Percentiles rank a stretch among this genome's conserved stretches.
Evolutionary conservation across 2,113 vertebrate genomes (phyloP).

Genomic region (Syngnathus scovelli): DNA sequence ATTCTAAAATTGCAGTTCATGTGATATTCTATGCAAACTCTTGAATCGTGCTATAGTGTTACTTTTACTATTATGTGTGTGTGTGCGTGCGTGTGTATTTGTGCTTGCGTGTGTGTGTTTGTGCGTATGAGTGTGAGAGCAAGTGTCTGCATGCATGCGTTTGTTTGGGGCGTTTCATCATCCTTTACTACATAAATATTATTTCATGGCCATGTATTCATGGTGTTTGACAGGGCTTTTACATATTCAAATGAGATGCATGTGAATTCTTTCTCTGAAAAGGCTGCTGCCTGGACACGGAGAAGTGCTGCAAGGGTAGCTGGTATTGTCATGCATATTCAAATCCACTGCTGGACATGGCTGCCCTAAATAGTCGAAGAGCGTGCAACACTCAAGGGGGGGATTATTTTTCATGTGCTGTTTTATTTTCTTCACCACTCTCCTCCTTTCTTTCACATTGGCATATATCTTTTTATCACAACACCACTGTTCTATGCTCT

Average conservation of each 20-base stretch:
- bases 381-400: slow-evolving; percentile 63
- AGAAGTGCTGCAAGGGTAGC: slow-evolving; percentile 66
- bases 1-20: slow-evolving; percentile 9
- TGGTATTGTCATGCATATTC: slow-evolving; percentile 76
- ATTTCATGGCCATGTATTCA: slow-evolving; percentile 55
- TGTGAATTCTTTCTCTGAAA: slow-evolving; percentile 53
- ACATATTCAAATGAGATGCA: slow-evolving; percentile 74
- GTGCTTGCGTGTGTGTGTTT: not conserved
- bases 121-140: not conserved
- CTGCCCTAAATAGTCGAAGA: slow-evolving; percentile 72
- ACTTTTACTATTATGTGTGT: not conserved
- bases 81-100: not conserved
- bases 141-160: not conserved
- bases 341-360: slow-evolving; percentile 74
- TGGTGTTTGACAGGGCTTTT: slow-evolving; percentile 60
- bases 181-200: slow-evolving; percentile 40
- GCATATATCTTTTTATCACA: slow-evolving; percentile 10
- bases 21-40: not conserved
- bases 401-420: slow-evolving; percentile 57
- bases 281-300: slow-evolving; percentile 39
- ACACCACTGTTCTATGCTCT: not conserved
- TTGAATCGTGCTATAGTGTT: slow-evolving; percentile 13
- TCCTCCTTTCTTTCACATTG: slow-evolving; percentile 47
- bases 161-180: slow-evolving; percentile 27
- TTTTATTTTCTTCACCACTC: slow-evolving; percentile 34